Base-by-base conservation (phyloP, 1,140 invertebrate species). In the Adoxophyes honmai region DNA sequence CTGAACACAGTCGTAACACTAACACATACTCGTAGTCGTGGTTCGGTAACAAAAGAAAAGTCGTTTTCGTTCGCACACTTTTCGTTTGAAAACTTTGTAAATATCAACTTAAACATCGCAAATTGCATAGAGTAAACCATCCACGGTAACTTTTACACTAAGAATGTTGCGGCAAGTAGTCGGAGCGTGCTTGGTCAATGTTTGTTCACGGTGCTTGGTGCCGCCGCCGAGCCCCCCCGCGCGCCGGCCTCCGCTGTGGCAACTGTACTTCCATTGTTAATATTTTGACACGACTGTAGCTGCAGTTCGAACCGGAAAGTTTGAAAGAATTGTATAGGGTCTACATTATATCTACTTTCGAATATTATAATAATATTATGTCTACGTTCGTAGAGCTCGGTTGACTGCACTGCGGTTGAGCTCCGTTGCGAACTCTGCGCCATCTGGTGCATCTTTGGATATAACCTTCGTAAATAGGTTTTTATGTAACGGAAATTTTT, bases 121-220 rank as follows among this genome's bases (percentile, higher is more conserved):
- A 80, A 88, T 88, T 86, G 79, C 81, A 84, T 84, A 86, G 83
- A 88, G 85, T 88, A 88, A 84, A 88, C 85, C 85, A 81, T 88
- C 69, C 81, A 81, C 81, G 75, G 57, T 86, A 86, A 88, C 85
- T 88, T 88, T 88, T 88, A 88, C 85, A 78, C 80, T 86, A 88
- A 81, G 85, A 88, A 88, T 88, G 85, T 86, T 88, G 85, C 85
- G 82, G 81, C 67, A 71, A 85, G 76, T 79, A 64, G 78, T 76
- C 74, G 78, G 71, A 73, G 73, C 62, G 71, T 75, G 78, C 75
- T 83, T 81, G 73, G 79, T 80, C 82, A 85, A 84, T 81, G 80
- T 66, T 76, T 74, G 71, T 83, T 80, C 78, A 76, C 79, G 79
- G 77, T 76, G 60, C 35, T 69, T 65, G 72, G 60, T 73, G 75